Percentiles rank a stretch among this genome's conserved stretches.
Conservation (phyloP, 2,113 vertebrate species). For the Lynx canadensis region DNA sequence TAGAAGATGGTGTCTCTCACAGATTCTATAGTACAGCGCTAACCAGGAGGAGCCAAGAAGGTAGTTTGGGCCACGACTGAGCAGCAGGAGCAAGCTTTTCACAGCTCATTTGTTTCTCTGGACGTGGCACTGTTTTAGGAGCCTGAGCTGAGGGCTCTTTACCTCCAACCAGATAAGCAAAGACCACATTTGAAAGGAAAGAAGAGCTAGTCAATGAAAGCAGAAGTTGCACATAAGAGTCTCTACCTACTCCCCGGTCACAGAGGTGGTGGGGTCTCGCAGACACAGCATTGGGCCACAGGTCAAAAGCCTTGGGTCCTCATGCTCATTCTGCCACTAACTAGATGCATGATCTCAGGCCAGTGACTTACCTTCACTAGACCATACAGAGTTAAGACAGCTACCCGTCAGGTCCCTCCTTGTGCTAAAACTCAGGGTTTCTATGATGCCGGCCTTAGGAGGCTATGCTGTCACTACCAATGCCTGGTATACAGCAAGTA, state of each 20-base stretch:
- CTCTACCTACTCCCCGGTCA: not conserved
- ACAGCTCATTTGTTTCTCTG: not conserved
- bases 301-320: not conserved
- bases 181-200: not conserved
- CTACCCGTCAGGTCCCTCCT: not conserved
- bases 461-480: not conserved
- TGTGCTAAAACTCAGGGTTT: not conserved
- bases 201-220: not conserved
- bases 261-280: not conserved
- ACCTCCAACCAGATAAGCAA: not conserved
- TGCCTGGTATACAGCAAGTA: not conserved
- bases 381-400: not conserved
- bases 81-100: not conserved
- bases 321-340: not conserved
- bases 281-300: not conserved
- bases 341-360: not conserved
- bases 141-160: not conserved
- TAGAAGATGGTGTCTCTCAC: not conserved
- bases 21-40: not conserved
- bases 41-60: not conserved
- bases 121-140: not conserved
- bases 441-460: not conserved
- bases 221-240: not conserved
- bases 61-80: not conserved
- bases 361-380: not conserved